Percentiles rank a stretch among this genome's conserved stretches.
These are phyloP conservation scores for Phalacrocorax carbo DNA, from an alignment of 2,113 vertebrate genomes.

Conservation along the genomic window DNA sequence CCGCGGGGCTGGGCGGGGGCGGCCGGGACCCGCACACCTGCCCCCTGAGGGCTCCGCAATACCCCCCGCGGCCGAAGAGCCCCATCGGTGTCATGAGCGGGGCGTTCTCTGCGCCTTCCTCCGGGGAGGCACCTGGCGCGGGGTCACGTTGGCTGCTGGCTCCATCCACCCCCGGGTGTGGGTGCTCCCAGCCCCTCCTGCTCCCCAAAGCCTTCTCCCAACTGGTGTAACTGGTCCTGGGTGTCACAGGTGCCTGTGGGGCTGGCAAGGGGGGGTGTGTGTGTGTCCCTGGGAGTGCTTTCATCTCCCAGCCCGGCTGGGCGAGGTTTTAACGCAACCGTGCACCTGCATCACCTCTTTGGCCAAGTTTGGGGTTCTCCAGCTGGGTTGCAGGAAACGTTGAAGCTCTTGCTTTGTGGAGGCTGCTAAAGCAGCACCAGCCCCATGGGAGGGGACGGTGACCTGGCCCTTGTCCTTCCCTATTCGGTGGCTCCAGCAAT, in stretches of 20 bases:
- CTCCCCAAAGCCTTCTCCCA: not conserved
- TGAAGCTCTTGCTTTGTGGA: not conserved
- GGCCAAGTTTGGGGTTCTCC: not conserved
- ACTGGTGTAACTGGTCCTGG: not conserved
- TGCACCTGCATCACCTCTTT: not conserved
- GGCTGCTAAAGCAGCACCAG: not conserved
- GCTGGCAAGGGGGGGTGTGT: not conserved
- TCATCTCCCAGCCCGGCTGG: not conserved
- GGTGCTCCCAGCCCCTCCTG: not conserved
- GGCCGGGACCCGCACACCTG: not conserved
- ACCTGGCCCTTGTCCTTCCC: not conserved
- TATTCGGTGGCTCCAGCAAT: fast-evolving
- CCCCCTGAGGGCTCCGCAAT: not conserved
- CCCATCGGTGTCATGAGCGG: not conserved
- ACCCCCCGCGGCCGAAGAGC: not conserved
- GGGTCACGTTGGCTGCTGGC: not conserved
- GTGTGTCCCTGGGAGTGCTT: not conserved
- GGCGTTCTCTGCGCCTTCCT: not conserved
- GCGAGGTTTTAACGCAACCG: fast-evolving
- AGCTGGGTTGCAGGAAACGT: not conserved
- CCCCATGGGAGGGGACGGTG: not conserved
- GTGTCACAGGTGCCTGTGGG: not conserved
- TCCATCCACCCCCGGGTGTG: not conserved
- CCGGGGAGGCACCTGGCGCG: not conserved
- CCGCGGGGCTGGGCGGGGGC: not conserved